Base-by-base conservation (phyloP, 1,140 invertebrate genomes). In the Papilio dardanus region DNA sequence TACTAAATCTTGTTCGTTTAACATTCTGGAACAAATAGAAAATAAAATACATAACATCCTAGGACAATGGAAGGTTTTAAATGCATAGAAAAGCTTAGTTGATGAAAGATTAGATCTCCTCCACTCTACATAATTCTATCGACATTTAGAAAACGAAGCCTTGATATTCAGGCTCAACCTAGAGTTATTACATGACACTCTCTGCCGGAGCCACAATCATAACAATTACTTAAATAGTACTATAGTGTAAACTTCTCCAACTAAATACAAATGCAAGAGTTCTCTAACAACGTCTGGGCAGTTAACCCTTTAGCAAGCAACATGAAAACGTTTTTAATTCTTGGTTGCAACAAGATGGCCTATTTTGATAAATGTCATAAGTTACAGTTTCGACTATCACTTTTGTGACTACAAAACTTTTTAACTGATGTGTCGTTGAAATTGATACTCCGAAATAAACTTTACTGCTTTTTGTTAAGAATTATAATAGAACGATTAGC, bases 1-100 rank as follows among this genome's bases (percentile, higher is more conserved):
- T 76, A 95, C 93, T 46, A 96, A 79, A 81, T 96, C 95, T 83
- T 95, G 94, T 82, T 96, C 96, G 86, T 96, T 95, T 95, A 86
- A 77, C 84, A 86, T 94, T 74, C 88, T 92, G 82, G 24, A 83
- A 86, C 78, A 76, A 62, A 37, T 8, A 74, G 12, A 42, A 65
- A 6, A 42, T 50, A 74, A 16, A 40, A 37, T n/a, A n/a, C n/a
- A n/a, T n/a, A n/a, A n/a, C n/a, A n/a, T n/a, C n/a, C n/a, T n/a
- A n/a, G n/a, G n/a, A n/a, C n/a, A n/a, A n/a, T n/a, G n/a, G n/a
- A n/a, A n/a, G n/a, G n/a, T n/a, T n/a, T n/a, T n/a, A n/a, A n/a
- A n/a, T n/a, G n/a, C n/a, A n/a, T n/a, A n/a, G n/a, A n/a, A n/a
- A n/a, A n/a, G n/a, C n/a, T n/a, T n/a, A n/a, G n/a, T n/a, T n/a